Evolutionary conservation across 2,888 invertebrate species (phyloP).

Genomic region (Apamea epomidion): DNA sequence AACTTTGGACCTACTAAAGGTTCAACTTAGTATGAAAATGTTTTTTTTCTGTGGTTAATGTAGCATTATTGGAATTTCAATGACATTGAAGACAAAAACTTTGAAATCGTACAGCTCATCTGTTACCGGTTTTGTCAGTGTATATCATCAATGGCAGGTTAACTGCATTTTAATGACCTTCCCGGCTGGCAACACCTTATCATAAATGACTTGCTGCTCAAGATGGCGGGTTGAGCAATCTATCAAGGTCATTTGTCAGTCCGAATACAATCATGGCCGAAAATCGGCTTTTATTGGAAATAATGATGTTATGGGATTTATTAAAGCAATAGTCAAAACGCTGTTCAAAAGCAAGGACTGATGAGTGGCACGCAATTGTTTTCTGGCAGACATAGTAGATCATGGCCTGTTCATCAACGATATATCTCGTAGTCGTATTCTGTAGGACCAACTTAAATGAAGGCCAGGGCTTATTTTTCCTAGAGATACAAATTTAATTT

Average conservation of each 20-base stretch:
- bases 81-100: constrained; percentile 5
- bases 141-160: constrained; percentile 20
- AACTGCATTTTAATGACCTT: constrained; percentile 50
- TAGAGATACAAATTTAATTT: neutral
- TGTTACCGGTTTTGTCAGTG: constrained; percentile 12
- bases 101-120: constrained; percentile 16
- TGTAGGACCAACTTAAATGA: no score
- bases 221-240: constrained; percentile 19
- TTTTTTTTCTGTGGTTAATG: neutral
- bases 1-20: neutral
- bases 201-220: constrained; percentile 22
- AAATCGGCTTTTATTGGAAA: neutral
- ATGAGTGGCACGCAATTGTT: neutral
- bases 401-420: neutral
- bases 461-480: neutral
- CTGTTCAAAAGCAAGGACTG: neutral
- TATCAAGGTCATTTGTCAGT: neutral
- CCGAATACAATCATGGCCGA: neutral
- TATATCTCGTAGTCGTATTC: neutral
- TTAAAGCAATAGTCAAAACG: neutral
- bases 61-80: constrained; percentile 24
- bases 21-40: neutral
- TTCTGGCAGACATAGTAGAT: neutral
- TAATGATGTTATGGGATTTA: neutral
- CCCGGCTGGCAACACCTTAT: constrained; percentile 19